Evolutionary conservation across 2,888 invertebrate genomes (phyloP).

Genomic region (Mycalesis mineus): DNA sequence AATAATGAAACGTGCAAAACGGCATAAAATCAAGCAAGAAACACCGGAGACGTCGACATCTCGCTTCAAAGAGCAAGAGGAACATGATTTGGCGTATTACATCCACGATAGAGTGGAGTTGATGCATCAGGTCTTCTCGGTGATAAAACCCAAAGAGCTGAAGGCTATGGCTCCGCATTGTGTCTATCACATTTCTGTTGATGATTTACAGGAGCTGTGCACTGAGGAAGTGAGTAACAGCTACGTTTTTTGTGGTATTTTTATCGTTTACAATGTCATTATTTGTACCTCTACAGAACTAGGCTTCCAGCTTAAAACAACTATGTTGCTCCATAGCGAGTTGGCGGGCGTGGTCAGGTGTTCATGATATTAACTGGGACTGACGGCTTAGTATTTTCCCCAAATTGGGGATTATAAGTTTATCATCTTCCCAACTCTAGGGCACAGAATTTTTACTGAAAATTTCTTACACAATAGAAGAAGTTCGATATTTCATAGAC

Average conservation of each 20-base stretch:
- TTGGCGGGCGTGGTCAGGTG: too few species aligned
- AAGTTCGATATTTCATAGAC: too few species aligned
- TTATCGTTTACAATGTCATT: too few species aligned
- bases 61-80: slow-evolving; percentile 41
- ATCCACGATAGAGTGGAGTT: slow-evolving; percentile 79
- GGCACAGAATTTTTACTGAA: too few species aligned
- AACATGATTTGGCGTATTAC: slow-evolving; percentile 75
- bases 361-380: too few species aligned
- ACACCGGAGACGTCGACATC: slow-evolving; percentile 38
- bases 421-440: too few species aligned
- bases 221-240: slow-evolving; percentile 73
- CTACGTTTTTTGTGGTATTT: background rate
- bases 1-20: slow-evolving; percentile 32
- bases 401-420: too few species aligned
- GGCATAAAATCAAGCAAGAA: slow-evolving; percentile 33
- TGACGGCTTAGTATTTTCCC: too few species aligned
- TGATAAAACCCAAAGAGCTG: slow-evolving; percentile 76
- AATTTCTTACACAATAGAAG: too few species aligned
- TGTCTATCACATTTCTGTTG: slow-evolving; percentile 58
- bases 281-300: too few species aligned
- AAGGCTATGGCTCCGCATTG: slow-evolving; percentile 77
- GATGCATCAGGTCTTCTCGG: slow-evolving; percentile 79
- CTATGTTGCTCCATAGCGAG: too few species aligned
- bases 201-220: slow-evolving; percentile 78
- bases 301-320: too few species aligned